phyloP scores from a whole-genome alignment of 2,888 invertebrate genomes.

The Xylophagus ater region DNA sequence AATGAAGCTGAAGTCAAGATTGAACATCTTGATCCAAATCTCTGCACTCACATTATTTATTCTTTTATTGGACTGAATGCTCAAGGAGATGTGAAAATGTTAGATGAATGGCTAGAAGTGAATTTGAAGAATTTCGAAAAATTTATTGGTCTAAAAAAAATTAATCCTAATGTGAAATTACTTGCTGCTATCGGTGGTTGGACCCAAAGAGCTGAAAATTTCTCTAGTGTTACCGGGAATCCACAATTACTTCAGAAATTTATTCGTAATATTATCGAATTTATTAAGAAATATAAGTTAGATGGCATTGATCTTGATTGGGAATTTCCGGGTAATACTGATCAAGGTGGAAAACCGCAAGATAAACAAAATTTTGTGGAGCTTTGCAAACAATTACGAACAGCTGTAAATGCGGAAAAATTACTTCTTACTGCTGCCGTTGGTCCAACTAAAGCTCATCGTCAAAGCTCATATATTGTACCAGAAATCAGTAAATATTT shows the following conservation, averaged over 20 bases:
- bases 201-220: constrained; percentile 44
- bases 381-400: constrained; percentile 32
- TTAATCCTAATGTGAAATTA: constrained; percentile 38
- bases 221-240: constrained; percentile 35
- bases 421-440: constrained; percentile 43
- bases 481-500: constrained; percentile 37
- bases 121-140: constrained; percentile 32
- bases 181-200: constrained; percentile 47
- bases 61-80: constrained; percentile 50
- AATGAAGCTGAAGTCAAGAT: constrained; percentile 50
- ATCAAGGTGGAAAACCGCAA: constrained; percentile 63
- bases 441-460: constrained; percentile 37
- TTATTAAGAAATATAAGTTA: constrained; percentile 57
- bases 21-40: constrained; percentile 46
- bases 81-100: constrained; percentile 39
- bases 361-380: constrained; percentile 45
- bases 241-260: neutral
- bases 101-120: constrained; percentile 45
- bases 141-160: constrained; percentile 37
- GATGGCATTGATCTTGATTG: constrained; percentile 72
- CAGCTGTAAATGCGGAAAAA: constrained; percentile 31
- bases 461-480: constrained; percentile 43
- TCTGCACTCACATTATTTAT: constrained; percentile 60
- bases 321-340: constrained; percentile 76
- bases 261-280: constrained; percentile 40